phyloP scores from a whole-genome alignment of 2,888 invertebrate species.

The Tenthredo notha region DNA sequence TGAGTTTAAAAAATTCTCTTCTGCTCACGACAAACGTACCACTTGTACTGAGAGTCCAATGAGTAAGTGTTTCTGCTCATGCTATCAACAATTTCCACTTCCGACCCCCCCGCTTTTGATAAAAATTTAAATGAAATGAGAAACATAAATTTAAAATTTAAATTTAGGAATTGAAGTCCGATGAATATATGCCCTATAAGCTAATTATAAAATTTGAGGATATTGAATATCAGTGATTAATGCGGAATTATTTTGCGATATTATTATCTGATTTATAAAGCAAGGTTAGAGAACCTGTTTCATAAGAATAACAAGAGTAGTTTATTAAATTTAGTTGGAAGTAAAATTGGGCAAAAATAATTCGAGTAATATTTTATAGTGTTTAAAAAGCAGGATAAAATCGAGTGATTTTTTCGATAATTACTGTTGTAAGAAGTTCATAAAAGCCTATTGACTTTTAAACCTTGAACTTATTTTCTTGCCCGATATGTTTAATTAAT shows the following conservation, averaged over 20 bases:
- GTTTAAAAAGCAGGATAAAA: no score
- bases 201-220: neutral
- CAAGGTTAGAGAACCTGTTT: neutral
- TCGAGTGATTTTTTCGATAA: no score
- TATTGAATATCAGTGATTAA: neutral
- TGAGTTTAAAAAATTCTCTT: neutral
- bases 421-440: neutral
- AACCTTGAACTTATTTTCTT: neutral
- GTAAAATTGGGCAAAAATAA: neutral
- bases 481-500: neutral
- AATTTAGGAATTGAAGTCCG: neutral
- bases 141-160: constrained; percentile 11
- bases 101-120: neutral
- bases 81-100: neutral
- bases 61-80: neutral
- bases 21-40: neutral
- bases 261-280: neutral
- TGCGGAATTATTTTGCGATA: neutral
- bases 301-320: neutral
- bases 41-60: neutral
- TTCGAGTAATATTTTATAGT: neutral
- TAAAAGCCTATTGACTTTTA: neutral
- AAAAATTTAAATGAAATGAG: neutral
- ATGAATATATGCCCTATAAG: neutral
- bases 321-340: neutral